These are phyloP conservation scores for Aricia agestis DNA, from an alignment of 1,140 invertebrate species.

Conservation along the genomic window DNA sequence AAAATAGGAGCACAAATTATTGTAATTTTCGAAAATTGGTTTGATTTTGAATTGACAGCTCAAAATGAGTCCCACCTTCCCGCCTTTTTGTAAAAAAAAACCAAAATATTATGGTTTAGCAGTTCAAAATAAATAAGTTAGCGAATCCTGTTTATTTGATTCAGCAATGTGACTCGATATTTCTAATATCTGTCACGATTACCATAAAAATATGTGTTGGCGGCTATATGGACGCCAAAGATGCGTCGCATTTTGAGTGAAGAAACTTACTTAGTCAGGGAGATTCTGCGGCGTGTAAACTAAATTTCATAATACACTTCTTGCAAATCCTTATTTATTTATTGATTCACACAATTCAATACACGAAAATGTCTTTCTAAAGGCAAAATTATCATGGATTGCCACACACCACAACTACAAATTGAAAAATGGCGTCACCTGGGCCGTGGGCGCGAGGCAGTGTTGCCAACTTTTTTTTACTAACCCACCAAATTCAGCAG, in stretches of 20 bases:
- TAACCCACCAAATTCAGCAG: too few relatives aligned
- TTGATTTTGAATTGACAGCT: neutral
- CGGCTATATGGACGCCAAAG: conserved; percentile 1
- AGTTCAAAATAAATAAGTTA: neutral
- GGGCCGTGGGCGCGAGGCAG: too few relatives aligned
- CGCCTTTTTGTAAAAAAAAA: neutral
- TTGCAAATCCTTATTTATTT: neutral
- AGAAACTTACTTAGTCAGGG: neutral
- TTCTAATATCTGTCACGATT: neutral
- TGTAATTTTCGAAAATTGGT: neutral
- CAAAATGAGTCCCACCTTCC: neutral
- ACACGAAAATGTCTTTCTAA: too few relatives aligned
- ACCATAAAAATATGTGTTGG: conserved; percentile 8
- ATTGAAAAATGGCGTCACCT: too few relatives aligned
- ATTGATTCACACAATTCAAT: too few relatives aligned
- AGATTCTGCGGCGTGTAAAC: neutral
- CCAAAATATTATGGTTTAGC: neutral
- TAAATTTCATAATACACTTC: neutral
- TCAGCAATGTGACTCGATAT: too few relatives aligned
- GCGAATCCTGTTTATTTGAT: too few relatives aligned
- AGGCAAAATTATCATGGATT: neutral
- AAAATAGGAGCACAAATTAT: neutral
- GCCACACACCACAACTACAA: too few relatives aligned
- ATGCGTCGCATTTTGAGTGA: neutral
- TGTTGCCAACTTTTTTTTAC: too few relatives aligned